Evolutionary conservation across 1,140 invertebrate species (phyloP).

Genomic region (Diuraphis noxia): DNA sequence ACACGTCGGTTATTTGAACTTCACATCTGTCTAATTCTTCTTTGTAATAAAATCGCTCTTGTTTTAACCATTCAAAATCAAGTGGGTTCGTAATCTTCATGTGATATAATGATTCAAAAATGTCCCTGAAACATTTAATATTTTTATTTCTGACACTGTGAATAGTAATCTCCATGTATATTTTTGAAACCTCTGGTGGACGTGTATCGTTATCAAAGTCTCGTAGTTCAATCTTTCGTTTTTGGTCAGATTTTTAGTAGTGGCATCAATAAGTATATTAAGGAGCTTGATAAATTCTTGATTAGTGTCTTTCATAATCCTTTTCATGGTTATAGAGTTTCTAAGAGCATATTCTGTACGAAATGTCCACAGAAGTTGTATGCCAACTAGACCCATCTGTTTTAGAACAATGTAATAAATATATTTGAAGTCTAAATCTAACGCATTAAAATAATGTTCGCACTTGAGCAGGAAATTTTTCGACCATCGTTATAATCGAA

Average conservation of each 20-base stretch:
- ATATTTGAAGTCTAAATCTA: background rate
- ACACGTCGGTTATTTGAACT: constrained; percentile 90
- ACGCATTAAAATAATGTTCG: background rate
- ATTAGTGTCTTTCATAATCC: constrained; percentile 94
- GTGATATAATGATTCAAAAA: constrained; percentile 68
- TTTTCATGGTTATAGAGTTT: constrained; percentile 87
- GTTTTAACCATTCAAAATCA: constrained; percentile 97
- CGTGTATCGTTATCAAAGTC: constrained; percentile 95
- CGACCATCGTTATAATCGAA: constrained; percentile 81
- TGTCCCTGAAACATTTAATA: constrained; percentile 67
- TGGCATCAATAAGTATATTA: constrained; percentile 93
- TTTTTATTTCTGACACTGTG: constrained; percentile 51
- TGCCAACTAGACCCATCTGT: constrained; percentile 84
- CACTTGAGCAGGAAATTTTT: constrained; percentile 91
- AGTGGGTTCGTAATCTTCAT: constrained; percentile 81
- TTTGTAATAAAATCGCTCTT: constrained; percentile 95
- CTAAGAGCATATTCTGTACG: constrained; percentile 86
- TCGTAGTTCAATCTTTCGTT: constrained; percentile 95
- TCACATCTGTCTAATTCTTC: constrained; percentile 78
- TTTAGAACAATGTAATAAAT: constrained; percentile 34
- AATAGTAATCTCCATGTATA: background rate
- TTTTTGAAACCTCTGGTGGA: constrained; percentile 89
- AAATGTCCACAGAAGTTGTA: constrained; percentile 96
- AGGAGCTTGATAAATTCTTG: constrained; percentile 90
- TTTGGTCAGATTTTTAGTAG: constrained; percentile 85